Conservation (phyloP, 2,797 vertebrate genomes). For the Tolypeutes matacus region DNA sequence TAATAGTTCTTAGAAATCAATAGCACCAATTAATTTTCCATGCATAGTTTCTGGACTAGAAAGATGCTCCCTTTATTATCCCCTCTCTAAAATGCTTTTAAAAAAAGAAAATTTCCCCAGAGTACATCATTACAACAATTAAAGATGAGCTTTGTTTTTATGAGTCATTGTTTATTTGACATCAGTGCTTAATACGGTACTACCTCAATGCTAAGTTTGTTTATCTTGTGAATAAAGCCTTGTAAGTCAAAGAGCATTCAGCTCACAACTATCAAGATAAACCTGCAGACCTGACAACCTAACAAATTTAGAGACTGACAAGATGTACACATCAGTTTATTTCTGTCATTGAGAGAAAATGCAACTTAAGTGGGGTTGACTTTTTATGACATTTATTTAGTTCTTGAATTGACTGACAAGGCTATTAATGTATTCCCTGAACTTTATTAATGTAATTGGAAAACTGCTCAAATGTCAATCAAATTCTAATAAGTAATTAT, state of each 20-base stretch:
- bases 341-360: constrained; percentile 74
- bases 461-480: constrained; percentile 81
- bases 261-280: constrained; percentile 46
- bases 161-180: neutral
- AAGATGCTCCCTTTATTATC: neutral
- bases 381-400: constrained; percentile 84
- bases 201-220: constrained; percentile 5
- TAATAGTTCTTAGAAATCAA: constrained; percentile 10
- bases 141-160: constrained; percentile 40
- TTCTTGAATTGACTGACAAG: constrained; percentile 83
- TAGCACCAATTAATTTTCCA: neutral
- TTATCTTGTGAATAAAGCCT: constrained; percentile 43
- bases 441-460: constrained; percentile 84
- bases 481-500: constrained; percentile 81
- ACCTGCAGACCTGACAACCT: neutral
- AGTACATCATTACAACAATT: neutral
- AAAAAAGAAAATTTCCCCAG: neutral
- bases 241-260: constrained; percentile 29
- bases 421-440: constrained; percentile 81
- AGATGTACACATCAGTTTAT: constrained; percentile 38
- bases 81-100: constrained; percentile 15
- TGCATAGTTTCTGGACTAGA: neutral
- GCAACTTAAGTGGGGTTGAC: constrained; percentile 68
- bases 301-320: constrained; percentile 32
- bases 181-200: neutral